phyloP scores from a whole-genome alignment of 1,140 invertebrate genomes.

The Bombus superbus region DNA sequence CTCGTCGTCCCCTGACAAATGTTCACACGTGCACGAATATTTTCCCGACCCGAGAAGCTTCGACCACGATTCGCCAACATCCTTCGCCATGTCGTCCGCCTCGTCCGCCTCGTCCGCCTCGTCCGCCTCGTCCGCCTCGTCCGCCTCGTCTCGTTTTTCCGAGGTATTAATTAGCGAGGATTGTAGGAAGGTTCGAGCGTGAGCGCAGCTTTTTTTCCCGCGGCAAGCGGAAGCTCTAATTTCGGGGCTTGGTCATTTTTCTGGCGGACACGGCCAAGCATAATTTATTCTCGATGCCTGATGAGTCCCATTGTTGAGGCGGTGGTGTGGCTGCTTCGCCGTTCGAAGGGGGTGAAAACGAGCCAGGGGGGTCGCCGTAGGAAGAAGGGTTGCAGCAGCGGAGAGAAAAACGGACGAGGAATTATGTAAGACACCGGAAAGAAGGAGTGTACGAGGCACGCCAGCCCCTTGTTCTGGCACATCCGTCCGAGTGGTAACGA shows the following conservation, averaged over 20 bases:
- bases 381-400: conserved; percentile 50
- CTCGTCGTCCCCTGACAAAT: too few relatives aligned
- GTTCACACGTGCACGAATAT: too few relatives aligned
- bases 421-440: conserved; percentile 67
- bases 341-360: conserved; percentile 58
- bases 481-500: conserved; percentile 69
- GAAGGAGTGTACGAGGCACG: conserved; percentile 60
- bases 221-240: conserved; percentile 42
- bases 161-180: conserved; percentile 9
- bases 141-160: neutral
- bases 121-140: neutral
- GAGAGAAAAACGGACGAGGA: conserved; percentile 60
- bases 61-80: too few relatives aligned
- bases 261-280: conserved; percentile 58
- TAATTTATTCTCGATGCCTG: conserved; percentile 81
- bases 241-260: conserved; percentile 73
- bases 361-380: conserved; percentile 41
- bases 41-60: too few relatives aligned
- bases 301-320: conserved; percentile 78
- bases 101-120: too few relatives aligned
- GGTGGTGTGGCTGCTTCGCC: conserved; percentile 47
- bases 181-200: neutral
- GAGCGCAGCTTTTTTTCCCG: neutral
- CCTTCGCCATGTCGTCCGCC: too few relatives aligned
- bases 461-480: conserved; percentile 49